Evolutionary conservation across 1,140 invertebrate genomes (phyloP), one percentile per base, ranked within the genome.

Genomic region (Idris sp.): DNA sequence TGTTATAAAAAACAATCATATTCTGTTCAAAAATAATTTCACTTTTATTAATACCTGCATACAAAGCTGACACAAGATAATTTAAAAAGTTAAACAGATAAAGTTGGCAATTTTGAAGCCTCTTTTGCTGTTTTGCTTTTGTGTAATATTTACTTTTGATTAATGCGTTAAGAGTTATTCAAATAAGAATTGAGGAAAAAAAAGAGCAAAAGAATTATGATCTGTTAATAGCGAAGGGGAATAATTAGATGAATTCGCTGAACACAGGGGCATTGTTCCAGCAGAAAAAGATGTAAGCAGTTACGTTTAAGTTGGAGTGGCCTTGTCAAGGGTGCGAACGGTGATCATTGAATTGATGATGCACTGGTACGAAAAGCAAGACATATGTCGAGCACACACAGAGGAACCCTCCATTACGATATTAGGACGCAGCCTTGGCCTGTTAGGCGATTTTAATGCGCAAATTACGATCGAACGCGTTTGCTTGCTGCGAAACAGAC

Each of bases 401-500:
- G n/a, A n/a, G n/a, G 64, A 49, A 82, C 82, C 83, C 82, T 84
- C 83, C 83, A 85, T 84, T 85, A 84, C 64, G 79, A 79, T 84
- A 85, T 85, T 86, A 77, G 77, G 71, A 73, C 69, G 35, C 46
- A 54, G 64, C 74, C 38, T 83, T 80, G 78, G 77, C 75, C 74
- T 76, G 74, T 79, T 81, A 78, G 78, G 62, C 67, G 59, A 69
- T 81, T 77, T 81, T 79, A 74, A 81, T 77, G 72, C 64, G 72
- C 62, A 62, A 74, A 74, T 64, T 67, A 75, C 58, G 62, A 54
- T 61, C 54, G 71, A 74, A 65, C 53, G 53, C 59, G 69, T 64
- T 72, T 43, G 58, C 68, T 18, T 31, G 61, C 62, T 44, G 56
- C 56, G 62, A 68, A 74, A 62, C 72, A 74, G 72, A 67, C 62